Percentiles rank a stretch among this genome's conserved stretches.
These are phyloP conservation scores for Montipora efflorescens DNA, from an alignment of 64 coral and sea anemone species.

Conservation along the genomic window DNA sequence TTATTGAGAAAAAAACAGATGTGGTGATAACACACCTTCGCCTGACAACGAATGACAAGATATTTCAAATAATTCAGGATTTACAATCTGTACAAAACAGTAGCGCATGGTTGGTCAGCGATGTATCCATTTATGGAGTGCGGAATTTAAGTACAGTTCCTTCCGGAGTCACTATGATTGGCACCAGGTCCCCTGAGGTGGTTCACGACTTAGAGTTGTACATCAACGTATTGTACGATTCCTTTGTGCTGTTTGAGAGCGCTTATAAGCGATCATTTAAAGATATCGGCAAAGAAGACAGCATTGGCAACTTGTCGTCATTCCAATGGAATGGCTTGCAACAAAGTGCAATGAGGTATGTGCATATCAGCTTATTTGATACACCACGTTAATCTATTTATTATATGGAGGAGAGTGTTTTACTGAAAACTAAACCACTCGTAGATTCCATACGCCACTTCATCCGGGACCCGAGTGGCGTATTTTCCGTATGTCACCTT, in stretches of 20 bases:
- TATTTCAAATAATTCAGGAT: conserved; percentile 4
- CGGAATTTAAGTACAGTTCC: background rate
- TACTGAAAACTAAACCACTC: too few species aligned
- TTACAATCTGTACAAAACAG: background rate
- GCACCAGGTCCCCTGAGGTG: background rate
- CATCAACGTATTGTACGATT: conserved; percentile 14
- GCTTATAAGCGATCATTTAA: background rate
- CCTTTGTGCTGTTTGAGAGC: conserved; percentile 33
- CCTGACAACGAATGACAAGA: background rate
- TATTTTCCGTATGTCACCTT: too few species aligned
- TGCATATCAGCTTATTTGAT: background rate
- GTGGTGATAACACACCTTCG: conserved; percentile 29
- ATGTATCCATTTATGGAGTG: background rate
- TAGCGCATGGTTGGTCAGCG: background rate
- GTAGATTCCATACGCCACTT: too few species aligned
- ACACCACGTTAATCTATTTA: too few species aligned
- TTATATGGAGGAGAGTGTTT: too few species aligned
- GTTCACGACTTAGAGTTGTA: conserved; percentile 7
- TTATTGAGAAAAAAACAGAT: background rate
- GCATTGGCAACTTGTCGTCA: background rate
- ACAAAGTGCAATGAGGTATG: background rate
- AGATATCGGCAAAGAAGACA: background rate
- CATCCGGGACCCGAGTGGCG: too few species aligned
- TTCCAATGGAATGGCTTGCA: background rate
- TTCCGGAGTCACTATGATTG: background rate